Evolutionary conservation across 2,113 vertebrate species (phyloP), one percentile per base, ranked within the genome.

Genomic region (Forbesichthys papilliferus): DNA sequence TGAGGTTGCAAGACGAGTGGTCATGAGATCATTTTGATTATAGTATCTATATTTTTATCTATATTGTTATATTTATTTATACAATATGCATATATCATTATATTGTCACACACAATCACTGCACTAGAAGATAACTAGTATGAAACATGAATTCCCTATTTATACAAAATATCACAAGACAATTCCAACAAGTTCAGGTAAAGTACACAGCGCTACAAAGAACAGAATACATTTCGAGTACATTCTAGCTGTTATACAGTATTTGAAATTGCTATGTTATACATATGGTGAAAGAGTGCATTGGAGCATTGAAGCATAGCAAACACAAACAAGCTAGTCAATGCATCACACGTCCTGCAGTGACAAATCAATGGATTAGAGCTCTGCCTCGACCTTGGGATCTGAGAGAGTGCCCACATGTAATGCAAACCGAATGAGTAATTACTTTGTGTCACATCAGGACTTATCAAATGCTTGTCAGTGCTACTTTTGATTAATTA

Each of bases 401-500:
- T 79, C 46, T 70, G 67, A 68, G 61, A 55, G 72, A 71, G 67
- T 10, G 20, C 70, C 81, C 54, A 65, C 69, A 64, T 57, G 12
- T 59, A 57, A n/a, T 63, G 62, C 56, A 64, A 70, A 75, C 70
- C 55, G 62, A 84, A 77, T 82, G 71, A 86, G 60, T 84, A 84
- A 88, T 84, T 80, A 78, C 74, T 79, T 80, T 73, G 66, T 74
- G 74, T 74, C 49, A 62, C 81, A 81, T 78, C 59, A 55, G 64
- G 75, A 80, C 74, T 81, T 69, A 84, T 81, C 3, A 42, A 71
- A 80, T 65, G 72, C 73, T 82, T 77, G 78, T 61, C 16, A 46
- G 48, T 73, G 61, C 75, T 86, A 75, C 86, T 78, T 71, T 59
- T 79, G 82, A 88, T 91, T 84, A 79, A 89, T 88, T 70, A 73